Evolutionary conservation across 1,140 invertebrate genomes (phyloP), one percentile per base, ranked within the genome.

Genomic region (Geopemphigus sp.): DNA sequence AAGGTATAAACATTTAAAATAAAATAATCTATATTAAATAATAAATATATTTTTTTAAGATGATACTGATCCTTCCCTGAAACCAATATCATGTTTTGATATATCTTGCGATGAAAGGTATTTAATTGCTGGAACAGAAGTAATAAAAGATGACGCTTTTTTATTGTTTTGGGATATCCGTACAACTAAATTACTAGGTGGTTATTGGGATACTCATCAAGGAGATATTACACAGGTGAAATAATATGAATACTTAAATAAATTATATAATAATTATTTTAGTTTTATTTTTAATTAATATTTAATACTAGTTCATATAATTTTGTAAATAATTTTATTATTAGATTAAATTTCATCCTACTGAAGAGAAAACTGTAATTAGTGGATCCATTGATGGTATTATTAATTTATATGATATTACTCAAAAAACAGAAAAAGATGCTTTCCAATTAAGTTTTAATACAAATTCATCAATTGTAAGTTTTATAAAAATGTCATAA

Each of bases 81-180:
- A 90, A 85, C 86, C 88, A 50, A 85, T 94, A 47, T 88, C 88
- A 19, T 90, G 90, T 83, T 93, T 95, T 86, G 94, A 95, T 84
- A 84, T 95, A 1, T 93, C 91, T 66, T 88, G 88, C 45, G 90
- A 91, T 82, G 91, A 92, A 70, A 88, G 89, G 81, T 86, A 95
- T 39, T 82, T 96, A 63, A 91, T 92, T 85, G 92, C 90, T 54
- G 94, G 94, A 19, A 94, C 92, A 1, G 91, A 94, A 82, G 86
- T 91, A 24, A 86, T 89, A 76, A 88, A 89, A 80, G 88, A 89
- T 56, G 92, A 94, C 84, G 88, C 91, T 17, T 94, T 89, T 84
- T 87, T 95, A 47, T 84, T 95, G 54, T 96, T 95, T 86, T 96
- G 93, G 91, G 94, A 96, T 86, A 85, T 90, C 26, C 87, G 93